Percentiles rank a stretch among this genome's conserved stretches.
These are phyloP conservation scores for Prinia subflava DNA, from an alignment of 2,113 vertebrate genomes.

Conservation along the genomic window DNA sequence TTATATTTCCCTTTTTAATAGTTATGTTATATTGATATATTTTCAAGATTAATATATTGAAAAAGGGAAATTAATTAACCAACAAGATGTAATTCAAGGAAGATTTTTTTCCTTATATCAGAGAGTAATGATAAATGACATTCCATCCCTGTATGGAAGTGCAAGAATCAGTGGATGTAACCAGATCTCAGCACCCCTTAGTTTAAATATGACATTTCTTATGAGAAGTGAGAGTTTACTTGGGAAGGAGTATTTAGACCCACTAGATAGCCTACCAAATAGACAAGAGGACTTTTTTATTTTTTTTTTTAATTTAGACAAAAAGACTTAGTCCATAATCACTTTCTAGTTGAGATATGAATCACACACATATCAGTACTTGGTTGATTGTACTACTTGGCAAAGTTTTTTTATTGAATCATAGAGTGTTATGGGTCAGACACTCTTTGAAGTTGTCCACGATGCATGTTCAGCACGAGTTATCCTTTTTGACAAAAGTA, in stretches of 20 bases:
- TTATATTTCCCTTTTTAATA: neutral
- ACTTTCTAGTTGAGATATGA: neutral
- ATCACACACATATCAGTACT: neutral
- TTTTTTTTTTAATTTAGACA: neutral
- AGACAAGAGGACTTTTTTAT: neutral
- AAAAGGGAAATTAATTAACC: neutral
- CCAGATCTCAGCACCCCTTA: neutral
- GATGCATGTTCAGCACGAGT: neutral
- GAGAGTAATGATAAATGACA: neutral
- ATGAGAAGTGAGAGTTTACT: neutral
- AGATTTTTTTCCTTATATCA: neutral
- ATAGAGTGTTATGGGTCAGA: neutral
- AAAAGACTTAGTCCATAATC: neutral
- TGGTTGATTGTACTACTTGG: neutral
- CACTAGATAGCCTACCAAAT: neutral
- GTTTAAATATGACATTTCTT: neutral
- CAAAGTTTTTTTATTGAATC: neutral
- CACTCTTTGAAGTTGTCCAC: neutral
- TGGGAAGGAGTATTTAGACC: neutral
- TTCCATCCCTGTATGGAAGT: neutral
- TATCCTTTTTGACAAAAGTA: neutral
- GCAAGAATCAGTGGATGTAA: neutral
- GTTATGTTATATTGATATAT: neutral
- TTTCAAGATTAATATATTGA: neutral
- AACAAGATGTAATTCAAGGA: neutral